Percentiles rank a stretch among this genome's conserved stretches.
Evolutionary conservation across 2,797 vertebrate species (phyloP).

Genomic region (Leptatherina wallacei): DNA sequence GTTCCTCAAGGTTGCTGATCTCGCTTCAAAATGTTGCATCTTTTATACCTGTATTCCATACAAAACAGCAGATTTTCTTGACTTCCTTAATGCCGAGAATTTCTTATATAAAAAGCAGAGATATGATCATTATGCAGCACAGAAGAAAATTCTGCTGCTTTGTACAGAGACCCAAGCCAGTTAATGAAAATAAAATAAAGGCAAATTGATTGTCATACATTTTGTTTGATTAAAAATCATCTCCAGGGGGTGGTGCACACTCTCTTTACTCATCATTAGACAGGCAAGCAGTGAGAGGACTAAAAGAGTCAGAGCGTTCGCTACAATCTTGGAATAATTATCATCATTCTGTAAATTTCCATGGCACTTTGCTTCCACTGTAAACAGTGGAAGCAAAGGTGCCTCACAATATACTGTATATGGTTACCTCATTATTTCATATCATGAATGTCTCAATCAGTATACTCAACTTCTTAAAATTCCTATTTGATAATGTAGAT

Average conservation of each 20-base stretch:
- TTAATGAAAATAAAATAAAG: constrained; percentile 4
- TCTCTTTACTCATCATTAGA: constrained; percentile 49
- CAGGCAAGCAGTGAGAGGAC: constrained; percentile 42
- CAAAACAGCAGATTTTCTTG: background rate
- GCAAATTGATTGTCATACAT: constrained; percentile 42
- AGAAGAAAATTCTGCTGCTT: background rate
- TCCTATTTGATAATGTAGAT: constrained; percentile 38
- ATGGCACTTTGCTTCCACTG: too few species aligned
- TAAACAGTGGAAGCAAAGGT: constrained; percentile 1
- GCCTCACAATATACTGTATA: background rate
- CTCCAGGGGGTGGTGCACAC: constrained; percentile 35
- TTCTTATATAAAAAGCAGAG: background rate
- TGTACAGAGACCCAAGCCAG: background rate
- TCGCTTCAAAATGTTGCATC: constrained; percentile 11
- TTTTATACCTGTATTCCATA: background rate
- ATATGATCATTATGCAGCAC: background rate
- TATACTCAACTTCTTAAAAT: constrained; percentile 1
- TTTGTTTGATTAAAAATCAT: constrained; percentile 54
- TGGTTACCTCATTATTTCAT: constrained; percentile 25
- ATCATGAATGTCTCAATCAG: constrained; percentile 30
- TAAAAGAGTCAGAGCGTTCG: constrained; percentile 44
- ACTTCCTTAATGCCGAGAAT: background rate
- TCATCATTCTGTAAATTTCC: constrained; percentile 32
- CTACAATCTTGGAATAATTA: constrained; percentile 46
- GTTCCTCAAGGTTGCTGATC: constrained; percentile 40